Evolutionary conservation across 1,140 invertebrate genomes (phyloP), one percentile per base, ranked within the genome.

Genomic region (Mycetomoellerius zeteki): DNA sequence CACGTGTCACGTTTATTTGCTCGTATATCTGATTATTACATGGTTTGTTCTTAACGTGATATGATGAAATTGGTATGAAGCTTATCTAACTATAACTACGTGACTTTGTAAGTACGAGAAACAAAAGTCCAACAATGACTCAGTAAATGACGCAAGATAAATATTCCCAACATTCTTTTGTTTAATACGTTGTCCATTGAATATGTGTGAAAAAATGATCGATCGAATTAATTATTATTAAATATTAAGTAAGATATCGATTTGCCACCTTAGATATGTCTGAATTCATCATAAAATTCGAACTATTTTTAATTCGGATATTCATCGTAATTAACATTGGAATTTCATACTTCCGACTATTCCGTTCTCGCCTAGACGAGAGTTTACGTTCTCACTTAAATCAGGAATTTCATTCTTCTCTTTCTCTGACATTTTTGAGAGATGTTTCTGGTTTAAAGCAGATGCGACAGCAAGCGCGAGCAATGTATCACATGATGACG

Each of bases 121-220:
- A 43, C n/a, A 19, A 24, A 65, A 54, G 16, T 85, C 58, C 47
- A 43, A 52, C 8, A 7, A 30, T 76, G 81, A 85, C 33, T 84
- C 69, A 60, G 67, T 60, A 60, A 72, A 50, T 85, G 82, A 77
- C 72, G 27, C 47, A 77, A 85, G 62, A 16, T 77, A 62, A 85
- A 85, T 62, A 77, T 64, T 62, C 37, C 24, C 16, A 58, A 64
- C 8, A 65, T 77, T 43, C 12, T 21, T 81, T 56, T 24, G 81
- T n/a, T 12, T 50, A 64, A 6, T 7, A 47, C 21, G 0, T 43
- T 43, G 8, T 43, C 8, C 37, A 5, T 7, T 24, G 1, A n/a
- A 19, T n/a, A 14, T 33, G 0, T 47, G 19, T 19, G 7, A 65
- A 24, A 50, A 21, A 77, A 47, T 27, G n/a, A 30, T 12, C 1